A percentile compares a stretch with the other conserved stretches of the same genome.
phyloP scores from a whole-genome alignment of 2,888 invertebrate genomes.

The Ectemnius cavifrons region DNA sequence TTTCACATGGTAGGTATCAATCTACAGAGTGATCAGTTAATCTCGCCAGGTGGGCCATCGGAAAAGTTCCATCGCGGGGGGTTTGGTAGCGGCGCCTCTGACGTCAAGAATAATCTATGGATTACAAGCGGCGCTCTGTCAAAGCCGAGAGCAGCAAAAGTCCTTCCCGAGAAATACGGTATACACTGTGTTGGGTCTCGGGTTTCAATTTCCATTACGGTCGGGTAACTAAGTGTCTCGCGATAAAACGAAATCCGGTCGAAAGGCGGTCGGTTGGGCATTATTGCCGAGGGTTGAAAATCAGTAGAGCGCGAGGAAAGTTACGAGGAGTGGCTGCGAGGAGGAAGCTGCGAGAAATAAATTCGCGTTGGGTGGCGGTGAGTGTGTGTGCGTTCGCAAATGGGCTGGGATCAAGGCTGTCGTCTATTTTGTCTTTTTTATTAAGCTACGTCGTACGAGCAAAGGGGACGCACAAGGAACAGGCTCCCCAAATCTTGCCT shows the following conservation, averaged over 20 bases:
- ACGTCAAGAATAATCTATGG: not conserved
- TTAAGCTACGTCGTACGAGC: slow-evolving; percentile 2
- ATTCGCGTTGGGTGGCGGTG: slow-evolving; percentile 25
- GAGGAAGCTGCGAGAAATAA: slow-evolving; percentile 36
- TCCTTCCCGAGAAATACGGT: not conserved
- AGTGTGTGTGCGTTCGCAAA: slow-evolving; percentile 10
- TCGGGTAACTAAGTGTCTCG: not conserved
- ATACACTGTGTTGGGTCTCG: too few relatives aligned
- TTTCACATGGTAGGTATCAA: too few relatives aligned
- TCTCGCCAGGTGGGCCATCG: too few relatives aligned
- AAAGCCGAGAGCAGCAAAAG: slow-evolving; percentile 5
- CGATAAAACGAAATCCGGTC: not conserved
- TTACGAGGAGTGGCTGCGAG: slow-evolving; percentile 35
- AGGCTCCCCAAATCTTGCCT: not conserved
- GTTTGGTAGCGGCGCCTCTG: too few relatives aligned
- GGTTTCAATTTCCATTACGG: too few relatives aligned
- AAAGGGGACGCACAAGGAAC: not conserved
- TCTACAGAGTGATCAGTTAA: too few relatives aligned
- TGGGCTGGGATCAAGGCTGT: slow-evolving; percentile 8
- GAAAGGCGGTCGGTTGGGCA: not conserved
- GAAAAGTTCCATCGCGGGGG: too few relatives aligned
- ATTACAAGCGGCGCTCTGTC: not conserved
- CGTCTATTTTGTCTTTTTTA: slow-evolving; percentile 13
- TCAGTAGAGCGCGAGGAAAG: slow-evolving; percentile 20
- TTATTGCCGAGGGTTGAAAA: slow-evolving; percentile 18